Evolutionary conservation across 2,888 invertebrate genomes (phyloP), one percentile per base, ranked within the genome.

Genomic region (Agrilus mali): DNA sequence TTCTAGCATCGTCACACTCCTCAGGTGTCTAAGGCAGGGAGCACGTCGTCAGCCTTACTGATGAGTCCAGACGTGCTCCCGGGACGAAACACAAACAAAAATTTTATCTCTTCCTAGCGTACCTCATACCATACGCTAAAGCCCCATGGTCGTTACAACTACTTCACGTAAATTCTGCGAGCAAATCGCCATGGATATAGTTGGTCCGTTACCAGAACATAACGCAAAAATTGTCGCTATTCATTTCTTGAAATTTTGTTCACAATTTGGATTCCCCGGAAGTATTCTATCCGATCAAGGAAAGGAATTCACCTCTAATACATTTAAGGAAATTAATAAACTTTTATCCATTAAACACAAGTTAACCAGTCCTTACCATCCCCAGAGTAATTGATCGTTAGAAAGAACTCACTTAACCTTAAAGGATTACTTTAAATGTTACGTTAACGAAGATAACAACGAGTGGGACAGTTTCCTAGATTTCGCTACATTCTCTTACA

Each of bases 171-270:
- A 38, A 22, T 38, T 38, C 12, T 38, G 38, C 13, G 38, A 38
- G 13, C 22, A 13, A 17, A 38, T 38, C 12, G 38, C 38, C 2
- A 38, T 38, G 38, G 38, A 27, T 6, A n/a, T 38, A 2, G 38
- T 38, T 12, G 38, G 31, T 12, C 63, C 60, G 3, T 41, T 63
- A 42, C 50, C 38, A 4, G 38, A 38, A 38, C 31, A 27, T 13
- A 38, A 38, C 6, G 38, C 38, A 5, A n/a, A 17, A 17, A 20
- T 38, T 2, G 38, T 27, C 20, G 38, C 38, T n/a, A 4, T 38
- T 5, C 38, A 38, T 10, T 27, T 38, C 12, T 10, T 38, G 1
- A 38, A 38, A 38, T 38, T 38, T 40, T 27, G 27, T 10, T 27
- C 27, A 1, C 27, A 13, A 22, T 38, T 38, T 8, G 38, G 38